Evolutionary conservation across 2,797 vertebrate genomes (phyloP), one percentile per base, ranked within the genome.

Genomic region (Sebastes itinus): DNA sequence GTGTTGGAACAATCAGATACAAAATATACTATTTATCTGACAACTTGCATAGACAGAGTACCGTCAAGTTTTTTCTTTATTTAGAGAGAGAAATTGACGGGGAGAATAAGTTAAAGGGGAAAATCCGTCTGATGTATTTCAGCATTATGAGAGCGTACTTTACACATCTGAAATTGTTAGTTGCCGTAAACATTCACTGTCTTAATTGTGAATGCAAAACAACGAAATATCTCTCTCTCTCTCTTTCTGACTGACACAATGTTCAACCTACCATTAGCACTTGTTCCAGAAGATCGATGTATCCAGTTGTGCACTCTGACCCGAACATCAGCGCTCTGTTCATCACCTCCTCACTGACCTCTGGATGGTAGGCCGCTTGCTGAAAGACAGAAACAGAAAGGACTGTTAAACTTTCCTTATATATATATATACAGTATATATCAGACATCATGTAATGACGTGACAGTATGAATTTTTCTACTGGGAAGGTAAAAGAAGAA

Each of bases 301-400:
- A 98, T 35, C 97, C 97, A 20, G 95, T 92, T 2, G 97, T 97
- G 67, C 97, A 98, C 88, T 98, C 97, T 0, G 95, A 94, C n/a
- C 97, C 97, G 0, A 92, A 98, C 82, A 92, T 95, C 88, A 98
- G 84, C 0, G 97, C 97, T 83, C 97, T 80, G 56, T 90, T 93
- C 72, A 96, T 95, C 67, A 97, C 96, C 27, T 98, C 97, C 14
- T 95, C 93, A 0, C 87, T 95, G 88, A 98, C 97, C 1, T 98
- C 97, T 0, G 95, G 94, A 78, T 97, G 96, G 75, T 96, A 97
- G 0, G 97, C 97, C 0, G 97, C 97, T 98, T 98, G 97, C 97
- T 98, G 88, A 52, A 81, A 68, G 7, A 86, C n/a, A 78, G 1
- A 68, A 32, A 87, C 10, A 71, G 0, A 71, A 12, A 38, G 30